These are phyloP conservation scores for Muscicapa adusta DNA, from an alignment of 2,113 vertebrate genomes.

Conservation along the genomic window DNA sequence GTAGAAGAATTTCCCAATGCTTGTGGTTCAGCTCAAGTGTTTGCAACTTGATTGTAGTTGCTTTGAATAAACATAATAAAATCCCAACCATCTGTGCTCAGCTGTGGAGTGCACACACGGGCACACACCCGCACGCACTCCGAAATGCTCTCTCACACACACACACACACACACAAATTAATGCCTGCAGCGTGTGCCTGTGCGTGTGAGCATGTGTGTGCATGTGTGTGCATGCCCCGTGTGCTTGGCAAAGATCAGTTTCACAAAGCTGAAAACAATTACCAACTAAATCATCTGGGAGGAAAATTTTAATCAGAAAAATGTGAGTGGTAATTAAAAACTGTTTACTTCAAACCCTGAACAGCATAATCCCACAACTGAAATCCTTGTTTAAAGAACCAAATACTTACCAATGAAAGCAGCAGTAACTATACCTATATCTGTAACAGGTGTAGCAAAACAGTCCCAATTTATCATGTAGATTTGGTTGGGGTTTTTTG, in stretches of 20 bases:
- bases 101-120: not conserved
- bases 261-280: constrained; percentile 9
- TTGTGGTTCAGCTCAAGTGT: constrained; percentile 29
- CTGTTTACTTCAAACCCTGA: constrained; percentile 23
- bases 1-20: not conserved
- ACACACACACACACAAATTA: too few relatives aligned
- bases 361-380: not conserved
- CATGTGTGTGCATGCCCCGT: not conserved
- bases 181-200: not conserved
- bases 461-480: not conserved
- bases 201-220: not conserved
- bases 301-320: constrained; percentile 42
- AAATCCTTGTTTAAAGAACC: not conserved
- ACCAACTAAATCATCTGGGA: not conserved
- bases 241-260: not conserved
- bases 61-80: constrained; percentile 30
- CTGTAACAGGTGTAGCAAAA: not conserved
- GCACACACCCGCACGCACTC: not conserved
- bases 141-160: not conserved
- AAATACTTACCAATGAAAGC: not conserved
- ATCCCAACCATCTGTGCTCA: not conserved
- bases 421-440: not conserved
- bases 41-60: not conserved
- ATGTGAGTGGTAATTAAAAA: constrained; percentile 30
- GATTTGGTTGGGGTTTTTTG: not conserved